Conservation (phyloP, 2,888 invertebrate species). For the Limenitis camilla region DNA sequence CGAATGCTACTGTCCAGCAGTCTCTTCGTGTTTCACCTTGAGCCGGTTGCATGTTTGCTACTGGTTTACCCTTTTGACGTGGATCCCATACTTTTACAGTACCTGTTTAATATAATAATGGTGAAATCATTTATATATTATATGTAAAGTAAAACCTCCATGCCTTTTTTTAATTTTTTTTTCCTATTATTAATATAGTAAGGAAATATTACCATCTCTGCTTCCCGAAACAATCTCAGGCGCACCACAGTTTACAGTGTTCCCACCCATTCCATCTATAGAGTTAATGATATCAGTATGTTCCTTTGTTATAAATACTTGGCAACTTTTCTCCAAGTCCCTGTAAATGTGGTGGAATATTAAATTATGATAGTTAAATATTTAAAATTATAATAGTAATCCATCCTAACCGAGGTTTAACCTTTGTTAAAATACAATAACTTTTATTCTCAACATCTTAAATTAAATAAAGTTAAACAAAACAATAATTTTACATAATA, state of each 20-base stretch:
- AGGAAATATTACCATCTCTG: slow-evolving; percentile 81
- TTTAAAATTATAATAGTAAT: no score
- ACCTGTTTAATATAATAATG: slow-evolving; percentile 54
- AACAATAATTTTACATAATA: no score
- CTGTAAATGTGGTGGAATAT: slow-evolving; percentile 58
- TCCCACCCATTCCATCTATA: slow-evolving; percentile 93
- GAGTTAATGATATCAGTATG: slow-evolving; percentile 92
- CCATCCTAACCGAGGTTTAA: no score
- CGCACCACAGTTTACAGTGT: slow-evolving; percentile 87
- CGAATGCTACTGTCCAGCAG: slow-evolving; percentile 96
- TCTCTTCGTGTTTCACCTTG: slow-evolving; percentile 83
- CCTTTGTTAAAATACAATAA: no score
- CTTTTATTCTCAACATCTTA: no score
- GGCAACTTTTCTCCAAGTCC: slow-evolving; percentile 84
- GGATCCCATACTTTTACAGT: slow-evolving; percentile 97
- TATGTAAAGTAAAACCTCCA: no score
- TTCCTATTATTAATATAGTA: no score
- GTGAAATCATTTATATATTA: neutral
- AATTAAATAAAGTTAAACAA: no score
- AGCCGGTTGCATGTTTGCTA: slow-evolving; percentile 89
- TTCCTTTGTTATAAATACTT: slow-evolving; percentile 84
- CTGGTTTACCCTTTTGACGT: slow-evolving; percentile 90
- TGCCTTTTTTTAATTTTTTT: no score
- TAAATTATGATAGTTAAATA: no score
- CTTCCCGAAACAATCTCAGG: slow-evolving; percentile 97